Evolutionary conservation across 2,888 invertebrate species (phyloP).

Genomic region (Acleris literana): DNA sequence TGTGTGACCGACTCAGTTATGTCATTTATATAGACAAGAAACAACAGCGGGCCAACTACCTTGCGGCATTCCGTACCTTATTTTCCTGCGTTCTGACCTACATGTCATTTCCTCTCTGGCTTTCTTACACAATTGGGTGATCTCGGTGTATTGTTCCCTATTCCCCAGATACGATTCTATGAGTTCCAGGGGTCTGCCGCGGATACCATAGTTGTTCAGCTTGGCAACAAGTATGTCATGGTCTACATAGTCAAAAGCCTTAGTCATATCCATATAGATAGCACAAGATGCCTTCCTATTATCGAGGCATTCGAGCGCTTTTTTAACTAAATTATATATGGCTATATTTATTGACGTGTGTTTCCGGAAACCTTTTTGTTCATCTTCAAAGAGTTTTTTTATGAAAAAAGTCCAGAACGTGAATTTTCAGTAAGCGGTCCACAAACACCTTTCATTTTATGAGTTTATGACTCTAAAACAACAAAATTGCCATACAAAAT

Average conservation of each 20-base stretch:
- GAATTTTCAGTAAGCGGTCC: no score
- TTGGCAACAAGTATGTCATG: background rate
- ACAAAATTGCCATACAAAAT: no score
- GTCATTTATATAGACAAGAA: background rate
- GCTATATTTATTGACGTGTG: background rate
- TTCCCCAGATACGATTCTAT: background rate
- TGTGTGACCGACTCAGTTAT: background rate
- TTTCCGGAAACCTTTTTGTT: background rate
- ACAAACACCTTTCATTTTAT: no score
- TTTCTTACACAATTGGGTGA: background rate
- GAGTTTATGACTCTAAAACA: no score
- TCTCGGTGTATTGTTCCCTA: background rate
- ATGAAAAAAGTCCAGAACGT: no score
- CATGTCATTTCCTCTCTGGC: background rate
- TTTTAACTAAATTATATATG: background rate
- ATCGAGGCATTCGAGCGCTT: background rate
- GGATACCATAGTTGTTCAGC: background rate
- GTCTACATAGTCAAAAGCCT: conserved; percentile 1
- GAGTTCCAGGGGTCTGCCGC: background rate
- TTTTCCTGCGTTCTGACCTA: background rate
- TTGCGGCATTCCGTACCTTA: background rate
- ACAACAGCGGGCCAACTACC: background rate
- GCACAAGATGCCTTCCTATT: background rate
- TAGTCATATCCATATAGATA: conserved; percentile 1
- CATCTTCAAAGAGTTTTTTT: no score